A percentile compares a stretch with the other conserved stretches of the same genome.
phyloP scores from a whole-genome alignment of 1,140 invertebrate species.

The Panagrolaimus sp. region DNA sequence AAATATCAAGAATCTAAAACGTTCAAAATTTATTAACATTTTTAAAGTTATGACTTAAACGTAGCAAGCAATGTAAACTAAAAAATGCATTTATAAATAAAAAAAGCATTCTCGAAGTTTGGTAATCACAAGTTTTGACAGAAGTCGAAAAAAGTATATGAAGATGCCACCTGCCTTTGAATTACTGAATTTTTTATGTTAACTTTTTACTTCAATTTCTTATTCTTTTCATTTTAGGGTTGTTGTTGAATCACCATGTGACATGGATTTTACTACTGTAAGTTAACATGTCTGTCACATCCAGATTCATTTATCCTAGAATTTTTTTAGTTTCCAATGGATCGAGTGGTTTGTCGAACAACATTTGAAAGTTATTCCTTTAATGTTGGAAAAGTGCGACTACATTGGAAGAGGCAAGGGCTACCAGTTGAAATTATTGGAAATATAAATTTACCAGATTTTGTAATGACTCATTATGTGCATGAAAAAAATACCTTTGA shows the following conservation, averaged over 20 bases:
- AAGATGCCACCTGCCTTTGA: no score
- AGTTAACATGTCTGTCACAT: not conserved
- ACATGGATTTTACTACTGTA: conserved; percentile 53
- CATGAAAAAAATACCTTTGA: conserved; percentile 53
- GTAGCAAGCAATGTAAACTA: no score
- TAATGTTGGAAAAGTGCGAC: conserved; percentile 56
- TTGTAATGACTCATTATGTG: conserved; percentile 47
- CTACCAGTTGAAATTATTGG: conserved; percentile 55
- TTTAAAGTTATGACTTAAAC: no score
- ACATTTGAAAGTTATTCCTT: conserved; percentile 56
- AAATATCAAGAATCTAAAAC: no score
- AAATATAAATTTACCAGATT: conserved; percentile 54
- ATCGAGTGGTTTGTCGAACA: conserved; percentile 53
- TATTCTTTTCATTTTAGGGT: conserved; percentile 19
- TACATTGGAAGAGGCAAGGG: conserved; percentile 54
- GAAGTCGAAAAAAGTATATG: no score
- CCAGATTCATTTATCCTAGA: not conserved
- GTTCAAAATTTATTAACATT: no score
- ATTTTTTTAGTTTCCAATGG: conserved; percentile 43
- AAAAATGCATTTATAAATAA: no score
- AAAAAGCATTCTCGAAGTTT: no score
- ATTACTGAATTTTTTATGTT: no score
- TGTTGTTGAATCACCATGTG: conserved; percentile 53
- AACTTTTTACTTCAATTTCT: no score
- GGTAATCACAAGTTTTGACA: no score